Base-by-base conservation (phyloP, 1,140 invertebrate genomes). In the Drosophila parabipectinata region DNA sequence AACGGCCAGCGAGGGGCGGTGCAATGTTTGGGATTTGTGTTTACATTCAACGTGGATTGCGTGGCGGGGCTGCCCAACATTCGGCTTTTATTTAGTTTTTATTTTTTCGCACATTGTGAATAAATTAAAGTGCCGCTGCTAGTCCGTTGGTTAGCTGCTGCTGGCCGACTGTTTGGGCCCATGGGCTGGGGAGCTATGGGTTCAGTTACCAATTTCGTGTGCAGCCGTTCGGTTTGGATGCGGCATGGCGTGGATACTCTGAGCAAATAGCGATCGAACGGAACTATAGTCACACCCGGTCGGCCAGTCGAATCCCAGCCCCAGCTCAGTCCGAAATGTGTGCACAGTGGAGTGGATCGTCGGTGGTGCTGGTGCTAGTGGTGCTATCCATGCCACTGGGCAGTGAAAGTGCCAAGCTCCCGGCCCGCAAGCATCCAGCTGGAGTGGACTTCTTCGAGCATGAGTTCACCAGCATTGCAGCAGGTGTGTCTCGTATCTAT, bases 371-470 rank as follows among this genome's bases (percentile, higher is more conserved):
- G 28, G 15, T 68, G 39, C 21, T 57, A 24, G 50, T 52, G 47
- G 14, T 68, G 52, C 28, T 64, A 30, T 59, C 47, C 10, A 44
- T 52, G 15, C 32, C 72, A 37, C 32, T 44, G 5, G 12, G 8
- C 66, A 79, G 83, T 74, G 83, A 89, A 89, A 89, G 84, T 60
- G 66, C 47, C 52, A 78, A 76, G 50, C 39, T 59, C 44, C 50
- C 63, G 53, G 54, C 14, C 26, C 48, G 68, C 28, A 68, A 50
- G 26, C 59, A 87, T 78, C 82, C 90, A 26, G 67, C 79, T 58
- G 89, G 84, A 24, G 89, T 90, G 61, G 90, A 91, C 77, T 84
- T 91, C 37, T 91, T 91, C n/a, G 85, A 91, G 55, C 90, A 91
- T 28, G 90, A 91, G 54, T 91, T 91, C 45, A 77, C 41, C 60